Evolutionary conservation across 2,888 invertebrate species (phyloP).

Genomic region (Drosophila acutilabella): DNA sequence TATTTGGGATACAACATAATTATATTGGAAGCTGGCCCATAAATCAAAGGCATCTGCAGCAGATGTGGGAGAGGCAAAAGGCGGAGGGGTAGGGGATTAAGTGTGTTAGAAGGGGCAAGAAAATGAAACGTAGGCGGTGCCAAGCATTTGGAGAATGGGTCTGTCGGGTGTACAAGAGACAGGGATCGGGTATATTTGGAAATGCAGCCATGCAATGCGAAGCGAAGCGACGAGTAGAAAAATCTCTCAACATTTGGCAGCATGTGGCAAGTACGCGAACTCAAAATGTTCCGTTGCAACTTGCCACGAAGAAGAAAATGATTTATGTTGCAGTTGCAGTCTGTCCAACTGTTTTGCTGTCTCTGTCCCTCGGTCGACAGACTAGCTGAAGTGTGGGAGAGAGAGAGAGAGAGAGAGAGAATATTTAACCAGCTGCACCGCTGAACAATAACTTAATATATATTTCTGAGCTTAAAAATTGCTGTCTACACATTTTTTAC

Average conservation of each 20-base stretch:
- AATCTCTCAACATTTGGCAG: conserved; percentile 72
- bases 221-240: conserved; percentile 25
- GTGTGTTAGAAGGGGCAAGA: conserved; percentile 4
- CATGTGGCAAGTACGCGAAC: conserved; percentile 80
- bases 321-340: conserved; percentile 68
- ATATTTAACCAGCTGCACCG: conserved; percentile 52
- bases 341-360: conserved; percentile 44
- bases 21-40: conserved; percentile 77
- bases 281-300: conserved; percentile 71
- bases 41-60: conserved; percentile 66
- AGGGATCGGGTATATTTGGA: conserved; percentile 20
- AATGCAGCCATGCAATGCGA: conserved; percentile 50
- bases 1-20: conserved; percentile 75
- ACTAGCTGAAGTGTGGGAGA: background rate
- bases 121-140: conserved; percentile 52
- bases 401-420: conserved; percentile 3
- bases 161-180: conserved; percentile 12
- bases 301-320: conserved; percentile 75
- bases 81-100: conserved; percentile 14
- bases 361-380: conserved; percentile 40
- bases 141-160: conserved; percentile 37
- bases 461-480: conserved; percentile 63
- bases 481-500: conserved; percentile 75
- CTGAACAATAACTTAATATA: conserved; percentile 68
- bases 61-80: conserved; percentile 25